These are phyloP conservation scores for Hydropsyche tenuis DNA, from an alignment of 1,140 invertebrate species.

Conservation along the genomic window DNA sequence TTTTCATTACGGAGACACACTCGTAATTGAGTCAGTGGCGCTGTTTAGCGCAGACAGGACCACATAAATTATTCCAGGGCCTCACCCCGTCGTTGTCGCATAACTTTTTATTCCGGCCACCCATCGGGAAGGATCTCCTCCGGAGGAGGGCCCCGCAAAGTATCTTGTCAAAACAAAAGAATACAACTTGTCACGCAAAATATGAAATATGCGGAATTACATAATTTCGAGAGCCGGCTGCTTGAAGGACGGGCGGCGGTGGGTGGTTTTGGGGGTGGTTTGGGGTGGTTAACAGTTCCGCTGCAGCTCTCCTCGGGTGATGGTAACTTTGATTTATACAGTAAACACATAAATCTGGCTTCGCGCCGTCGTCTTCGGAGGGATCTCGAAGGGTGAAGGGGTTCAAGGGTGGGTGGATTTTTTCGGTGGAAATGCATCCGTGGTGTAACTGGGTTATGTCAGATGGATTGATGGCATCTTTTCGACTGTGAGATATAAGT, in stretches of 20 bases:
- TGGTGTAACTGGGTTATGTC: neutral
- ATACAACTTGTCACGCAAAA: conserved; percentile 49
- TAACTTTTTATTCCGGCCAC: conserved; percentile 47
- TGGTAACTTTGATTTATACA: conserved; percentile 58
- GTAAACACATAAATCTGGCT: conserved; percentile 64
- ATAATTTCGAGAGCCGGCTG: conserved; percentile 44
- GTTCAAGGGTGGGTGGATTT: conserved; percentile 16
- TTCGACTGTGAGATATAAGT: too few species aligned
- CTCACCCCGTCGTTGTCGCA: conserved; percentile 47
- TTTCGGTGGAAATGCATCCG: conserved; percentile 32
- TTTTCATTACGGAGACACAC: conserved; percentile 49
- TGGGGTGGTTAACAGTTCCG: neutral
- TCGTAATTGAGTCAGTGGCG: conserved; percentile 49
- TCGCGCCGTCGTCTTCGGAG: conserved; percentile 53
- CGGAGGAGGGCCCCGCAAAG: conserved; percentile 41
- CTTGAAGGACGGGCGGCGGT: conserved; percentile 22
- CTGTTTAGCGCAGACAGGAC: conserved; percentile 45
- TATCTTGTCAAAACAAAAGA: conserved; percentile 50
- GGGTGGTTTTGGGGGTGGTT: conserved; percentile 30
- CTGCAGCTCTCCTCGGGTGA: conserved; percentile 17
- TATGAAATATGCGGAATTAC: conserved; percentile 50
- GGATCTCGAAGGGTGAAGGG: conserved; percentile 15
- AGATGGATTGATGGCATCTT: too few species aligned
- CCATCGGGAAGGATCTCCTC: neutral
- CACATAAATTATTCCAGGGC: conserved; percentile 48